Base-by-base conservation (phyloP, 1,140 invertebrate genomes). In the Nixonia krombeini region DNA sequence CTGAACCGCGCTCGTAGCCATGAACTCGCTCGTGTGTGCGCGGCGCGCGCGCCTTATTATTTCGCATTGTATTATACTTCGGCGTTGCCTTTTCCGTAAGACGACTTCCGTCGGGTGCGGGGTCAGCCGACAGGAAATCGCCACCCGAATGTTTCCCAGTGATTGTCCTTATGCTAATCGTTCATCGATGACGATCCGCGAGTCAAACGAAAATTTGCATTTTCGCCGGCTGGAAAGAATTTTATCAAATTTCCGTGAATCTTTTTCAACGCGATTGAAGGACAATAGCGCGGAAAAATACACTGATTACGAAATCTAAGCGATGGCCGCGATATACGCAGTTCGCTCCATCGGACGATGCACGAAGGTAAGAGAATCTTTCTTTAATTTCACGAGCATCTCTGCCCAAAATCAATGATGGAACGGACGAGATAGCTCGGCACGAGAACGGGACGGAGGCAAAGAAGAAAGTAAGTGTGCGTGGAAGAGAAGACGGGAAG, bases 161-260 rank as follows among this genome's bases (percentile, higher is more conserved):
- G 75, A 81, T 79, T 81, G 72, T 79, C 71, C 72, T 74, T 78
- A 80, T 80, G 78, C 42, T 79, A 80, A 80, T 80, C 47, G 35
- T 71, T 52, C 13, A 46, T 28, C 70, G 44, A 42, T 61, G 63
- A 57, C 47, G 56, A 67, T 61, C 61, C 58, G 47, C 56, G 44
- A 59, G 61, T 40, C 53, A 45, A 59, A 63, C 41, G 57, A 51
- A 70, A 66, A 70, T 73, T 72, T 59, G 46, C 41, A 59, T 69
- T 37, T 40, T 59, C 45, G 59, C 58, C 53, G 44, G 31, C 50
- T 8, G n/a, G 62, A 68, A 21, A 6, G 6, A 35, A 35, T 35
- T 35, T 35, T 13, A 35, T 31, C 29, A 31, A 31, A 31, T 12
- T 12, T 31, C 10, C 10, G n/a, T n/a, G n/a, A n/a, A n/a, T n/a